Conservation (phyloP, 2,888 invertebrate species). For the Limnephilus marmoratus region DNA sequence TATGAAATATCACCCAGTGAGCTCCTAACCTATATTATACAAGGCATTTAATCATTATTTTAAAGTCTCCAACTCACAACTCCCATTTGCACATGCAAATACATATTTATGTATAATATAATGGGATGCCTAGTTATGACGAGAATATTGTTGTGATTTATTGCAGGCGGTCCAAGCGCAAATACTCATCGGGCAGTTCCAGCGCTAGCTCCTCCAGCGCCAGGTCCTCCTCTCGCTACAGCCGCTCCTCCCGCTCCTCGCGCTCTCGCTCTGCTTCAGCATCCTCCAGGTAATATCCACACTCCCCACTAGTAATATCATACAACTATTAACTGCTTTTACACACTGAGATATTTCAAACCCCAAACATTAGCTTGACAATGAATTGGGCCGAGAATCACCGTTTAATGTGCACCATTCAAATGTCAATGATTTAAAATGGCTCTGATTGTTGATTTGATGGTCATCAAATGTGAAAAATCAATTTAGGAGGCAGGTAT, state of each 20-base stretch:
- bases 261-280: slow-evolving; percentile 75
- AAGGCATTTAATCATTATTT: not conserved
- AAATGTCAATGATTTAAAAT: no score
- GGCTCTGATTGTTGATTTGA: no score
- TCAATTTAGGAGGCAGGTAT: no score
- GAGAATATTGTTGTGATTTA: not conserved
- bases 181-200: slow-evolving; percentile 65
- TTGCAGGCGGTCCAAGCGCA: slow-evolving; percentile 58
- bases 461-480: no score
- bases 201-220: slow-evolving; percentile 67
- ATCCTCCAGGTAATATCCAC: slow-evolving; percentile 70
- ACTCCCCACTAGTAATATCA: no score
- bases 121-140: not conserved
- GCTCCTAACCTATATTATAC: not conserved
- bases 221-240: slow-evolving; percentile 70
- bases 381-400: no score
- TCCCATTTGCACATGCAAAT: not conserved
- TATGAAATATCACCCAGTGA: no score
- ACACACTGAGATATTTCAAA: not conserved
- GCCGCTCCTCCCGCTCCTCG: slow-evolving; percentile 68
- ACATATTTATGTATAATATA: no score
- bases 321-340: not conserved
- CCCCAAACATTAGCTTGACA: no score
- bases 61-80: no score
- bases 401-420: no score